Conservation (phyloP, 1,140 invertebrate genomes). For the Sitophilus oryzae region DNA sequence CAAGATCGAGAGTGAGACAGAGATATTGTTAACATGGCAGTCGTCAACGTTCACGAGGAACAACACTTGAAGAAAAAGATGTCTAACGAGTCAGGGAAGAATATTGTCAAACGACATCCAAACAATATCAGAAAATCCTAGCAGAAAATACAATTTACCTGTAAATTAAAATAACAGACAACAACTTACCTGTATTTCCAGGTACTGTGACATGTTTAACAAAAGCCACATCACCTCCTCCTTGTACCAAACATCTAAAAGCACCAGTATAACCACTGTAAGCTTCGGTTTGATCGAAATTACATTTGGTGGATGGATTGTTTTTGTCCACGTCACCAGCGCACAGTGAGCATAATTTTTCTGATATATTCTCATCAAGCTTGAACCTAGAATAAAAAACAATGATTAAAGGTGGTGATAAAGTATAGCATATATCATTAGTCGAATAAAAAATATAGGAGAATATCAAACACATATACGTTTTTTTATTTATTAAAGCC, state of each 20-base stretch:
- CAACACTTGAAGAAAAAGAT: too few species aligned
- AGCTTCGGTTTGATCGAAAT: constrained; percentile 40
- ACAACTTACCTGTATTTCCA: constrained; percentile 47
- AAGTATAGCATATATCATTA: too few species aligned
- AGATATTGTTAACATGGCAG: too few species aligned
- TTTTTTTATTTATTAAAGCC: too few species aligned
- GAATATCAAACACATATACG: too few species aligned
- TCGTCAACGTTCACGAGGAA: too few species aligned
- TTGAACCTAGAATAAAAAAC: constrained; percentile 26
- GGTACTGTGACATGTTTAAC: constrained; percentile 53
- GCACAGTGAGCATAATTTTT: constrained; percentile 45
- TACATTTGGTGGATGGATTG: constrained; percentile 44
- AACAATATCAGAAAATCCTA: too few species aligned
- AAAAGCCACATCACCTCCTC: constrained; percentile 59
- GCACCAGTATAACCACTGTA: constrained; percentile 51
- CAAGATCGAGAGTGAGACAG: too few species aligned
- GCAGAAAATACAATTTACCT: neutral
- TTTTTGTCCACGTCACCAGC: constrained; percentile 42
- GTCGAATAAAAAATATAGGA: too few species aligned
- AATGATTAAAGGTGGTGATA: too few species aligned
- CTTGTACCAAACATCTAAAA: constrained; percentile 60
- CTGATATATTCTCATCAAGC: constrained; percentile 20
- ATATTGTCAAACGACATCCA: too few species aligned
- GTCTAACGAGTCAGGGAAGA: too few species aligned
- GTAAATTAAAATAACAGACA: neutral